Base-by-base conservation (phyloP, 2,888 invertebrate species). In the Ennomos fuscantarius region DNA sequence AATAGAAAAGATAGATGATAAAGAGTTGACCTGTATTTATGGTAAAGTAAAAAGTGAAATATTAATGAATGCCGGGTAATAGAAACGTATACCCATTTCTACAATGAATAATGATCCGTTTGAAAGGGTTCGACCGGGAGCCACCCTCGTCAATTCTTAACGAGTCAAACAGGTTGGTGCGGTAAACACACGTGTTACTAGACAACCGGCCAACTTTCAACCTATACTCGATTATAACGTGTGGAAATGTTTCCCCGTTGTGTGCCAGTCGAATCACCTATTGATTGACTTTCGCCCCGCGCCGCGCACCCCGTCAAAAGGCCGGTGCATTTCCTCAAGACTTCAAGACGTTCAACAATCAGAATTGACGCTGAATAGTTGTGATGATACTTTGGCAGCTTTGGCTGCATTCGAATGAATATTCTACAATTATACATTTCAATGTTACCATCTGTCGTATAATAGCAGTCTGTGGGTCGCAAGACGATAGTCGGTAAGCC, bases 211-310 rank as follows among this genome's bases (percentile, higher is more conserved):
- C 46, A 43, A 44, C 61, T 51, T 70, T 66, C 60, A 66, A 68
- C 69, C 68, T 67, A 62, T 64, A 62, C 55, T 54, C 39, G 35
- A 42, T 43, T 54, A 57, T 31, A 43, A 73, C 74, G 70, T 74
- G 73, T 68, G 61, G 69, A 60, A 68, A 65, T 62, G 61, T 60
- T 69, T 69, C 72, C 69, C 71, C 72, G 72, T 79, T 74, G 78
- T 76, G 60, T 73, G 72, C 69, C 63, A 69, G 72, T 67, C 78
- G 70, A 73, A 76, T 72, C 70, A 70, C 72, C 77, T 86, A 87
- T 87, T 84, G 88, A 88, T 88, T 89, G 82, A 80, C 76, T 81
- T 68, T 70, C 63, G 65, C 74, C 74, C 73, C 63, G 66, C 56
- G 64, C 72, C 63, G 63, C 64, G 61, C 66, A 50, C 61, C 66